Conservation (phyloP, 2,888 invertebrate species). For the Asteroscopus sphinx region DNA sequence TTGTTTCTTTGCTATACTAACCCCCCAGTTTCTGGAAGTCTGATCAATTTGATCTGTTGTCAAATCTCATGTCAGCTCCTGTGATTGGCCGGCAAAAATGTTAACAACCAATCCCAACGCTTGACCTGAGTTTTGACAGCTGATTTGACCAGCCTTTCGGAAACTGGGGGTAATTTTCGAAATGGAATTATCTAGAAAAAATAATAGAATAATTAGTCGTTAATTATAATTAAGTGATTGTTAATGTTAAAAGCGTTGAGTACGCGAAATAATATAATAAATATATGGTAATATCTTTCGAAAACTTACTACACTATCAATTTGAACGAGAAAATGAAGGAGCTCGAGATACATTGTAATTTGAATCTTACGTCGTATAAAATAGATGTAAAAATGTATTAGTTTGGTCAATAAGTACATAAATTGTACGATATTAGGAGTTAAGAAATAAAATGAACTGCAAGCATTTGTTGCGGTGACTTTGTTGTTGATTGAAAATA, state of each 20-base stretch:
- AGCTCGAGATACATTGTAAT: constrained; percentile 46
- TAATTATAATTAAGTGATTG: constrained; percentile 9
- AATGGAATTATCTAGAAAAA: background rate
- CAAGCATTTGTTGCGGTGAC: constrained; percentile 31
- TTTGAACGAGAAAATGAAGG: constrained; percentile 36
- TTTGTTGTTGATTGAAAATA: constrained; percentile 41
- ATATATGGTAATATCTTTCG: background rate
- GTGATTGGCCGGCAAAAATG: too few species aligned
- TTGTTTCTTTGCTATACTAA: too few species aligned
- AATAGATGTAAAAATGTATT: constrained; percentile 56
- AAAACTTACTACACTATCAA: background rate
- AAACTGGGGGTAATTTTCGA: too few species aligned
- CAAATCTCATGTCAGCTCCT: too few species aligned
- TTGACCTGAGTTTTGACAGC: too few species aligned
- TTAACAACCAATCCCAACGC: too few species aligned
- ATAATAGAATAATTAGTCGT: constrained; percentile 1
- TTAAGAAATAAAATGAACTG: constrained; percentile 43
- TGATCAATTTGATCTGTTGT: too few species aligned
- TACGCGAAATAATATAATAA: background rate
- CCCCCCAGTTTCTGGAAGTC: too few species aligned
- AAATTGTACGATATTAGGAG: constrained; percentile 51
- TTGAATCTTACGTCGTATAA: constrained; percentile 39
- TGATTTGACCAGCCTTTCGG: too few species aligned
- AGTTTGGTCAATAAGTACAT: constrained; percentile 54
- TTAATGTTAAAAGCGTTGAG: constrained; percentile 1